Percentiles rank a stretch among this genome's conserved stretches.
Evolutionary conservation across 2,113 vertebrate genomes (phyloP).

Genomic region (Podiceps cristatus): DNA sequence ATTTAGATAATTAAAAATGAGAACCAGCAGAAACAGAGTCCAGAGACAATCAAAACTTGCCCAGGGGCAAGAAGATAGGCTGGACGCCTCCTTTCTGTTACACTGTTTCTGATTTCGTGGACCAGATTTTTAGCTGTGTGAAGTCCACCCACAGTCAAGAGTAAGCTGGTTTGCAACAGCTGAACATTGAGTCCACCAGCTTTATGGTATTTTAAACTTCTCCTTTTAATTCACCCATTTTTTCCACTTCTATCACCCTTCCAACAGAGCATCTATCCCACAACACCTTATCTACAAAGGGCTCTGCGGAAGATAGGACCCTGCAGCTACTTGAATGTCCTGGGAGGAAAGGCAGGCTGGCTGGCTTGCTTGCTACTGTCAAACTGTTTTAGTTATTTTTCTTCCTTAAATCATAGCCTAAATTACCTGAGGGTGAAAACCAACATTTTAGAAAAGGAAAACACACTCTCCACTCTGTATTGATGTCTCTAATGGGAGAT

Average conservation of each 20-base stretch:
- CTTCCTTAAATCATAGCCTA: background rate
- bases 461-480: background rate
- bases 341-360: background rate
- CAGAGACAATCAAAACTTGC: background rate
- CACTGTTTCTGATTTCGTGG: background rate
- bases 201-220: conserved; percentile 1
- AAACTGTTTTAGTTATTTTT: background rate
- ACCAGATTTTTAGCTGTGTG: background rate
- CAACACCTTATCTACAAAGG: conserved; percentile 32
- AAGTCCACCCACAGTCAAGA: background rate
- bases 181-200: background rate
- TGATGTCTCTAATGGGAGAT: background rate
- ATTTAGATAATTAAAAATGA: conserved; percentile 29
- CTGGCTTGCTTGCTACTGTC: background rate
- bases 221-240: conserved; percentile 13
- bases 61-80: background rate
- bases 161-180: conserved; percentile 34
- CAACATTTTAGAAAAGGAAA: background rate
- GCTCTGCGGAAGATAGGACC: background rate
- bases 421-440: background rate
- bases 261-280: conserved; percentile 6
- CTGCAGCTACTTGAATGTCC: background rate
- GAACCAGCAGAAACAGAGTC: background rate
- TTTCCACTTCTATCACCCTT: background rate
- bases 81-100: background rate